Evolutionary conservation across 2,113 vertebrate genomes (phyloP).

Genomic region (Tonatia bakeri): DNA sequence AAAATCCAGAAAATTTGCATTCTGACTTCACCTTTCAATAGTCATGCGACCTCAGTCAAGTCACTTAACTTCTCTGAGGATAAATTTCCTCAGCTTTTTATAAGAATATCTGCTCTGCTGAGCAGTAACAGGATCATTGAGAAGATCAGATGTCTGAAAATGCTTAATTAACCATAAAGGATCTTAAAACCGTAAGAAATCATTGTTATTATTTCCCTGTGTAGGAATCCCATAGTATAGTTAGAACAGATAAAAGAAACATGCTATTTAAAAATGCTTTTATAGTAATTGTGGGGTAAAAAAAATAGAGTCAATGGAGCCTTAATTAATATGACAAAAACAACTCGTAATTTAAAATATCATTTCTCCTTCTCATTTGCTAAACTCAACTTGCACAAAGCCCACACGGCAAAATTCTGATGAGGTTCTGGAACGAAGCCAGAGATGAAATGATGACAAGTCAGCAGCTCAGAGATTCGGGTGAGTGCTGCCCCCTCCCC

Average conservation of each 20-base stretch:
- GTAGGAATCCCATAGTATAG: neutral
- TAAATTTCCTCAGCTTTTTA: neutral
- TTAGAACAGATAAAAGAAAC: constrained; percentile 34
- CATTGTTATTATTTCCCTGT: neutral
- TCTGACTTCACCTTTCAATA: constrained; percentile 15
- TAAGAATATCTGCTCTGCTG: neutral
- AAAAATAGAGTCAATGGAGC: neutral
- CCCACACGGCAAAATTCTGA: neutral
- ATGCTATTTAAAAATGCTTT: constrained; percentile 7
- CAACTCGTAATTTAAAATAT: neutral
- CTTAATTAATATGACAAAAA: constrained; percentile 27
- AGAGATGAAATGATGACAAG: neutral
- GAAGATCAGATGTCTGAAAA: constrained; percentile 16
- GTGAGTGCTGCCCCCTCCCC: neutral
- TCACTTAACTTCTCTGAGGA: neutral
- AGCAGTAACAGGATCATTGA: neutral
- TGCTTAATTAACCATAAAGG: constrained; percentile 18
- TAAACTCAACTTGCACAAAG: neutral
- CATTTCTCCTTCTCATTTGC: neutral
- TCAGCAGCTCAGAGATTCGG: neutral
- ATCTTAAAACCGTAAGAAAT: constrained; percentile 29
- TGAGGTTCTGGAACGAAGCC: neutral
- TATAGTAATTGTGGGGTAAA: neutral
- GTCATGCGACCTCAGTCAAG: neutral
- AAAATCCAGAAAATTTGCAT: neutral